A percentile compares a stretch with the other conserved stretches of the same genome.
phyloP scores from a whole-genome alignment of 2,888 invertebrate genomes.

The Xestoiulus laeticollis region DNA sequence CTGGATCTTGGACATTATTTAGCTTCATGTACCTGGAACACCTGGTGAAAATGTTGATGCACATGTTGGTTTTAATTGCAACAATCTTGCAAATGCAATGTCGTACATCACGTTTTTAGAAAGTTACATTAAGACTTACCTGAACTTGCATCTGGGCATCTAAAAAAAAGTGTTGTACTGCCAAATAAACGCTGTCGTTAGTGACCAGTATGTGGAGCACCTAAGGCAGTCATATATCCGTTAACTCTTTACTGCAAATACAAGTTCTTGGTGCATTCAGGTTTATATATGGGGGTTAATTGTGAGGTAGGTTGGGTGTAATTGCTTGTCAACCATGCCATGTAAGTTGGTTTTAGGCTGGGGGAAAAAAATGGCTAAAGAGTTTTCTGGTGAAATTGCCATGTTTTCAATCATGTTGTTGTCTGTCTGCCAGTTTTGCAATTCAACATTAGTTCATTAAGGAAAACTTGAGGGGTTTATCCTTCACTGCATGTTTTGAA shows the following conservation, averaged over 20 bases:
- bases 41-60: too few species aligned
- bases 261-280: neutral
- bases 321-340: neutral
- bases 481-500: conserved; percentile 1
- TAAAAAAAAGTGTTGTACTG: too few species aligned
- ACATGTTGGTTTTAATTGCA: too few species aligned
- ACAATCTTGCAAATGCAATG: too few species aligned
- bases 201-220: neutral
- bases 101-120: too few species aligned
- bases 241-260: neutral
- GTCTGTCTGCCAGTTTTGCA: neutral
- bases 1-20: too few species aligned
- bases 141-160: too few species aligned
- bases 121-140: too few species aligned
- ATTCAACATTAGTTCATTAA: conserved; percentile 22
- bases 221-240: neutral
- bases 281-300: neutral
- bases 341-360: neutral
- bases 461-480: neutral
- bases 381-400: neutral
- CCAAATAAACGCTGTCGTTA: neutral
- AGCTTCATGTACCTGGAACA: too few species aligned
- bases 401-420: neutral
- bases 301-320: neutral
- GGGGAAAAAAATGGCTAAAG: neutral